These are phyloP conservation scores for Calameuta filiformis DNA, from an alignment of 2,888 invertebrate genomes.

Conservation along the genomic window DNA sequence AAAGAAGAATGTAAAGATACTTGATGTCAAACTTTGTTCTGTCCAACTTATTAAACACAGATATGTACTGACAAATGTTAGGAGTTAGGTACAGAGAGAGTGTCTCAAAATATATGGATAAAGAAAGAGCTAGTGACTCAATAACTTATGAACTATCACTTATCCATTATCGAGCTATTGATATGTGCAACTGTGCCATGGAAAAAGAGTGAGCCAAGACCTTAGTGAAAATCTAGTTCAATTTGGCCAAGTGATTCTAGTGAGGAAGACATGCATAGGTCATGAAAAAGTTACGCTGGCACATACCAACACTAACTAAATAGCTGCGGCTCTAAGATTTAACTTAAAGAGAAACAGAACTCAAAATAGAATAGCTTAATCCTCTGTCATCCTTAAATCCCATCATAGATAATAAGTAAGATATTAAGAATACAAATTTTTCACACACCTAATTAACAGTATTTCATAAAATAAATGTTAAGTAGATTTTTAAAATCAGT, in stretches of 20 bases:
- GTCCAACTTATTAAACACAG: neutral
- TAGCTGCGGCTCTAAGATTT: neutral
- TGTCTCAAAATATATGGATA: constrained; percentile 3
- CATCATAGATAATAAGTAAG: constrained; percentile 7
- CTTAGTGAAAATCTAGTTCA: constrained; percentile 8
- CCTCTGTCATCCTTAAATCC: neutral
- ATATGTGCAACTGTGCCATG: constrained; percentile 18
- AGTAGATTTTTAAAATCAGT: neutral
- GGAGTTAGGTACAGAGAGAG: neutral
- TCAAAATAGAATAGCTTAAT: neutral
- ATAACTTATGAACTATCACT: constrained; percentile 7
- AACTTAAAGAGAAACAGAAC: neutral
- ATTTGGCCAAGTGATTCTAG: constrained; percentile 19
- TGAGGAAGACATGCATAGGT: constrained; percentile 16
- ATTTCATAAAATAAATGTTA: neutral
- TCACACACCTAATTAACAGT: no score
- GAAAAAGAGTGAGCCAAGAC: constrained; percentile 14
- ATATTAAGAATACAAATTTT: no score
- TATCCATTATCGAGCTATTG: constrained; percentile 14
- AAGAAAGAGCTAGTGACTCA: constrained; percentile 18
- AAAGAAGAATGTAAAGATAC: neutral
- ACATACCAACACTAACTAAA: neutral
- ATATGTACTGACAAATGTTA: neutral
- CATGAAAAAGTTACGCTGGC: constrained; percentile 11
- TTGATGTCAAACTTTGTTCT: neutral